phyloP scores from a whole-genome alignment of 2,113 vertebrate genomes.

The Leucopsar rothschildi region DNA sequence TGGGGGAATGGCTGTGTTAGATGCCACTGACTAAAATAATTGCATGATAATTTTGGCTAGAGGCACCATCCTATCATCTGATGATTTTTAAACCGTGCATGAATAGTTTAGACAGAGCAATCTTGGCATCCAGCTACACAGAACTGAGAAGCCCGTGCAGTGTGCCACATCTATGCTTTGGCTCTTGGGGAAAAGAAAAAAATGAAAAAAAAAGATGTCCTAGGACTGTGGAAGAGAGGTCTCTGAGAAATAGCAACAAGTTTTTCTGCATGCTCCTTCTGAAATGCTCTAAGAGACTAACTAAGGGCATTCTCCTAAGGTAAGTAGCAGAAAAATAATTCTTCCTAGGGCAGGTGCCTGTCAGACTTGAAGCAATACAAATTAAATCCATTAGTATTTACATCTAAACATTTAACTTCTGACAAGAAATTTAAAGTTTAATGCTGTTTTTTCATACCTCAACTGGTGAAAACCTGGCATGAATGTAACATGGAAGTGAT shows the following conservation, averaged over 20 bases:
- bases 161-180: neutral
- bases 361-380: neutral
- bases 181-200: neutral
- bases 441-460: neutral
- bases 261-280: neutral
- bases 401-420: neutral
- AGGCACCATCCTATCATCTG: constrained; percentile 67
- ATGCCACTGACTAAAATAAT: constrained; percentile 71
- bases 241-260: neutral
- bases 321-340: constrained; percentile 50
- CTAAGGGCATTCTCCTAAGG: constrained; percentile 37
- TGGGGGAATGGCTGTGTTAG: constrained; percentile 54
- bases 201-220: neutral
- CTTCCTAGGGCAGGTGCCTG: neutral
- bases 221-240: neutral
- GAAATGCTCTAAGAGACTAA: constrained; percentile 3
- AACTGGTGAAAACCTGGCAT: neutral
- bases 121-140: constrained; percentile 1
- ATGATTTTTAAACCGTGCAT: constrained; percentile 73
- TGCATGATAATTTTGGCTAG: constrained; percentile 69
- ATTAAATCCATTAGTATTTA: neutral
- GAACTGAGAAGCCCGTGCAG: neutral
- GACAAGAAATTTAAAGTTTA: neutral
- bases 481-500: neutral
- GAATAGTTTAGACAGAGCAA: constrained; percentile 7